Conservation (phyloP, 1,140 invertebrate genomes). For the Bombus terrestris region DNA sequence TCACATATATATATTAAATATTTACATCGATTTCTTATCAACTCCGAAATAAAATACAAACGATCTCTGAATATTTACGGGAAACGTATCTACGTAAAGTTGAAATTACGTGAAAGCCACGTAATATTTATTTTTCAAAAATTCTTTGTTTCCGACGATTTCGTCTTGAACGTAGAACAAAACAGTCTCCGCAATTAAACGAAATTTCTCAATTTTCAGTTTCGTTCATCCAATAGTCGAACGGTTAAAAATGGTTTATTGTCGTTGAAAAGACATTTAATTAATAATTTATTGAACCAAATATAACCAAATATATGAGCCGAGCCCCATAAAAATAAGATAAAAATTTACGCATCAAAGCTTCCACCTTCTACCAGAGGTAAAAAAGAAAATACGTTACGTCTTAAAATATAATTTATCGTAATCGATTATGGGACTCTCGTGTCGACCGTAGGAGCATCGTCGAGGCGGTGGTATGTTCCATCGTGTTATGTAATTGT, state of each 20-base stretch:
- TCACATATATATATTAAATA: neutral
- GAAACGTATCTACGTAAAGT: neutral
- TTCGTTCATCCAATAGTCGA: neutral
- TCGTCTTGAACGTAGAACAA: neutral
- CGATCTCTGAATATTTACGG: neutral
- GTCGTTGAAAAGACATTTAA: neutral
- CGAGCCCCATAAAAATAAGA: too few relatives aligned
- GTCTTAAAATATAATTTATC: neutral
- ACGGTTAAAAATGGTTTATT: neutral
- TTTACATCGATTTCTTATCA: neutral
- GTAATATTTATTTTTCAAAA: neutral
- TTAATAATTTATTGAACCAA: too few relatives aligned
- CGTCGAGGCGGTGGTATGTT: slow-evolving; percentile 61
- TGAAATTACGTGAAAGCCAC: too few relatives aligned
- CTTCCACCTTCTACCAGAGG: neutral
- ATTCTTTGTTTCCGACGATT: neutral
- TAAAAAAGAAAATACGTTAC: neutral
- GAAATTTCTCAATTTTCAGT: neutral
- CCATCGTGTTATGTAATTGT: slow-evolving; percentile 75
- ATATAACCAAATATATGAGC: too few relatives aligned
- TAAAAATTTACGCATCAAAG: neutral
- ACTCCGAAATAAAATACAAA: neutral
- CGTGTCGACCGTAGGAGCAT: slow-evolving; percentile 33
- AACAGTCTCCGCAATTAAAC: neutral
- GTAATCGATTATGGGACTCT: slow-evolving; percentile 45